A percentile compares a stretch with the other conserved stretches of the same genome.
phyloP scores from a whole-genome alignment of 2,888 invertebrate species.

The Cryptocheilus praepositus region DNA sequence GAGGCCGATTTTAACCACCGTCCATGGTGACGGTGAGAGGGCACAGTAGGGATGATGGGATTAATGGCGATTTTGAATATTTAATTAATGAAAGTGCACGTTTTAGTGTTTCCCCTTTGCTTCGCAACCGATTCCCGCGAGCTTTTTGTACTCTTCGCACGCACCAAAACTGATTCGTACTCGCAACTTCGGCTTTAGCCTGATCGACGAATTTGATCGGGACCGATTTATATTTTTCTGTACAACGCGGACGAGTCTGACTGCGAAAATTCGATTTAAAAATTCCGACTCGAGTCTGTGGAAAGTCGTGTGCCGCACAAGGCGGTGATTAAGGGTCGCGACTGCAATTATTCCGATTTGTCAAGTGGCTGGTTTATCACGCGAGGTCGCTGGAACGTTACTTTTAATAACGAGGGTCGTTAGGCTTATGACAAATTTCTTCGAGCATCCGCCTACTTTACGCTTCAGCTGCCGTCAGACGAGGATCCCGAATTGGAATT shows the following conservation, averaged over 20 bases:
- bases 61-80: constrained; percentile 64
- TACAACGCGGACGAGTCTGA: no score
- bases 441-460: constrained; percentile 57
- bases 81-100: constrained; percentile 60
- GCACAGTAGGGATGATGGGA: constrained; percentile 35
- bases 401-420: constrained; percentile 72
- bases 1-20: constrained; percentile 54
- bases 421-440: constrained; percentile 73
- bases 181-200: no score
- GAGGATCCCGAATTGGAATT: constrained; percentile 58
- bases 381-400: constrained; percentile 70
- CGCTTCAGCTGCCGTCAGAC: constrained; percentile 53
- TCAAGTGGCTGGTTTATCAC: constrained; percentile 67
- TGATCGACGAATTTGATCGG: no score
- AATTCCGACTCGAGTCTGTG: constrained; percentile 9
- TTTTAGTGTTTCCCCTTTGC: constrained; percentile 20
- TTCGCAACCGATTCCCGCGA: constrained; percentile 9
- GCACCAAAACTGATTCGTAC: background rate
- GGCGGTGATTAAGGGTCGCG: constrained; percentile 54
- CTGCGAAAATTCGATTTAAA: constrained; percentile 22
- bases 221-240: background rate
- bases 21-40: constrained; percentile 1
- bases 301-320: constrained; percentile 24
- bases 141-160: constrained; percentile 10
- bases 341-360: constrained; percentile 70